Percentiles rank a stretch among this genome's conserved stretches.
Conservation (phyloP, 2,888 invertebrate species). For the Patella ulyssiponensis region DNA sequence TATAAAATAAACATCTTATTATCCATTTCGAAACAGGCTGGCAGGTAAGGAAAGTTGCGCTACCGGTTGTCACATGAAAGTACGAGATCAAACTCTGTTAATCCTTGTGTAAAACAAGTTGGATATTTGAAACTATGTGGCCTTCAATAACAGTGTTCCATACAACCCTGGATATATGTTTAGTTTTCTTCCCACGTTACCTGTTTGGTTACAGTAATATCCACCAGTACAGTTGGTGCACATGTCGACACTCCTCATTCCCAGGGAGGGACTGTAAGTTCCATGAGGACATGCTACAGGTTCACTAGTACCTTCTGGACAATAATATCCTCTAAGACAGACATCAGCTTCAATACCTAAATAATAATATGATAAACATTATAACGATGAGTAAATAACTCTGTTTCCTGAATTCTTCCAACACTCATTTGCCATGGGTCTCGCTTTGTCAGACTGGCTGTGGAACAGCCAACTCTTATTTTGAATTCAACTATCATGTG, state of each 20-base stretch:
- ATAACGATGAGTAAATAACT: too few species aligned
- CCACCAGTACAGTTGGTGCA: conserved; percentile 70
- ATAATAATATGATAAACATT: not conserved
- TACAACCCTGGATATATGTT: too few species aligned
- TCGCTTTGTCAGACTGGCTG: too few species aligned
- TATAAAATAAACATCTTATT: not conserved
- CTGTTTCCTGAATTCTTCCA: too few species aligned
- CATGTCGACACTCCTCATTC: conserved; percentile 48
- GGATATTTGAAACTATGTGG: too few species aligned
- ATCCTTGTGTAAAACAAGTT: too few species aligned
- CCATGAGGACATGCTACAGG: conserved; percentile 67
- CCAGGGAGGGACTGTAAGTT: conserved; percentile 57
- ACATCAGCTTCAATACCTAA: conserved; percentile 56
- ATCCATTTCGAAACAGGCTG: not conserved
- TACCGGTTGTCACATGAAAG: too few species aligned
- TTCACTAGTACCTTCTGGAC: conserved; percentile 62
- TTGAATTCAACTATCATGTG: too few species aligned
- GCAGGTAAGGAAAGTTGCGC: not conserved
- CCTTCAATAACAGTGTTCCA: too few species aligned
- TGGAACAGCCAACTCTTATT: too few species aligned
- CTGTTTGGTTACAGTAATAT: conserved; percentile 66
- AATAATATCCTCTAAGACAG: conserved; percentile 67
- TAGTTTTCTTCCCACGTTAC: conserved; percentile 35
- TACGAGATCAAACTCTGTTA: too few species aligned
- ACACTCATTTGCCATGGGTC: too few species aligned